Percentiles rank a stretch among this genome's conserved stretches.
phyloP scores from a whole-genome alignment of 2,888 invertebrate genomes.

The Ochropacha duplaris region DNA sequence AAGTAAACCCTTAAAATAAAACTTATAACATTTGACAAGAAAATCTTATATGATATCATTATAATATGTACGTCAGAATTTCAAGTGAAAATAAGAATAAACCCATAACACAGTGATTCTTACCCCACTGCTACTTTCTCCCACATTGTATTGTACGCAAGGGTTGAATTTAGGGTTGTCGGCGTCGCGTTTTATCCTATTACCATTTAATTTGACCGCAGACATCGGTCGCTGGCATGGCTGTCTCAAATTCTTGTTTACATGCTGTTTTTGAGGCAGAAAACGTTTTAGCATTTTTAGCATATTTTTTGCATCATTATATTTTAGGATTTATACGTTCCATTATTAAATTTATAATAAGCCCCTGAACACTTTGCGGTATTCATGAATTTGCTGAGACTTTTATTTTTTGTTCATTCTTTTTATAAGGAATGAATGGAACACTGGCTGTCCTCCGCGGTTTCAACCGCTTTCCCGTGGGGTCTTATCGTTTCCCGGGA shows the following conservation, averaged over 20 bases:
- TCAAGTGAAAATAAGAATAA: not conserved
- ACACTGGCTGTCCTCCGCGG: no score
- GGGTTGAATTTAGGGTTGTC: not conserved
- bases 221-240: not conserved
- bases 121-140: not conserved
- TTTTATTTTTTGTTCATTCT: no score
- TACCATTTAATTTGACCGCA: conserved; percentile 1
- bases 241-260: not conserved
- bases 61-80: not conserved
- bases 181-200: not conserved
- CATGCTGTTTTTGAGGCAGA: not conserved
- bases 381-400: no score
- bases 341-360: no score
- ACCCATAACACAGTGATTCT: not conserved
- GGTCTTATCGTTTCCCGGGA: no score
- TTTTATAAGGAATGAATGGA: no score
- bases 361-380: no score
- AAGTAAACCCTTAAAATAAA: no score
- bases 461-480: no score
- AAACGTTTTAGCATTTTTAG: not conserved
- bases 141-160: not conserved
- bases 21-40: no score
- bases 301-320: not conserved
- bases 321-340: no score
- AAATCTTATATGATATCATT: not conserved